Conservation (phyloP, 2,888 invertebrate genomes). For the Hirtodrosophila alboralis region DNA sequence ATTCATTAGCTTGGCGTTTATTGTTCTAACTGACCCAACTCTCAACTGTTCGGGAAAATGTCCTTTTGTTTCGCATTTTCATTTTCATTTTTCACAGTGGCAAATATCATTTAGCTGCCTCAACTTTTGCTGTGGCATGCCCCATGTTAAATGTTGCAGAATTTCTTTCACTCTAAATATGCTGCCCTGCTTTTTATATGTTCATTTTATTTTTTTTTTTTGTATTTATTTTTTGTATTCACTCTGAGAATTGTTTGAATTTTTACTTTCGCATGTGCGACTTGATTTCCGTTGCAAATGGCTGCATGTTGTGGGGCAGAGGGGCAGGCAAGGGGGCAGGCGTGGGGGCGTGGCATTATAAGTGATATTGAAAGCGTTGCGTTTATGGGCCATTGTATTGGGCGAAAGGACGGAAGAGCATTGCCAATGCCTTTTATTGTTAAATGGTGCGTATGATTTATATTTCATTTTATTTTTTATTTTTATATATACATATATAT, state of each 20-base stretch:
- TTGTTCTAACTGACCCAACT: conserved; percentile 41
- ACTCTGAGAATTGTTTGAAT: conserved; percentile 64
- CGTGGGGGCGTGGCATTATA: conserved; percentile 62
- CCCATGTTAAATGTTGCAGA: conserved; percentile 70
- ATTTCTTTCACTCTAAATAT: conserved; percentile 62
- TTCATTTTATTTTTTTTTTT: conserved; percentile 10
- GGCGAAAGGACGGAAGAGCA: conserved; percentile 33
- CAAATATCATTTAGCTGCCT: conserved; percentile 31
- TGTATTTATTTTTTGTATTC: conserved; percentile 26
- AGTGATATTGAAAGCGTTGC: conserved; percentile 76
- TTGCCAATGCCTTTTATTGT: conserved; percentile 63
- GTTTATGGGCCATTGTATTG: conserved; percentile 71
- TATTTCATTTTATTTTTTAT: conserved; percentile 68
- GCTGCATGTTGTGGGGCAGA: conserved; percentile 30
- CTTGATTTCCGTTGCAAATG: conserved; percentile 79
- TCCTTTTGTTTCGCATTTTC: conserved; percentile 25
- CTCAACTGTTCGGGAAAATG: conserved; percentile 6
- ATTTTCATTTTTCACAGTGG: conserved; percentile 30
- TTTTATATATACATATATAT: no score
- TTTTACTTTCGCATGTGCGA: conserved; percentile 77
- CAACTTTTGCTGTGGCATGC: conserved; percentile 6
- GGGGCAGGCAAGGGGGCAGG: neutral
- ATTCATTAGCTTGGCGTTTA: conserved; percentile 61
- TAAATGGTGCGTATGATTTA: conserved; percentile 81
- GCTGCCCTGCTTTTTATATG: conserved; percentile 20